Evolutionary conservation across 2,797 vertebrate genomes (phyloP).

Genomic region (Lithobates sylvaticus): DNA sequence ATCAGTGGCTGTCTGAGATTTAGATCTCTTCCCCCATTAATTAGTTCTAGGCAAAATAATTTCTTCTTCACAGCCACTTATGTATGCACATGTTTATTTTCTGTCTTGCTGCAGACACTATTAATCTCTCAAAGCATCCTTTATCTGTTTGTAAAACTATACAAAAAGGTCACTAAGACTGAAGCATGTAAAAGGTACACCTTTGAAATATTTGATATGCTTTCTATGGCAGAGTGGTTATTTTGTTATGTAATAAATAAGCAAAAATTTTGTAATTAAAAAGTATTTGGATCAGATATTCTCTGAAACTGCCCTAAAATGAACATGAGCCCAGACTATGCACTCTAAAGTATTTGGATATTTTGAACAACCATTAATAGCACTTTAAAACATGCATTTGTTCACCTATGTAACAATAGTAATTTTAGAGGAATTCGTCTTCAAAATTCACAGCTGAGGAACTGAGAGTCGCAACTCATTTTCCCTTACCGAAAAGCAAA

Average conservation of each 20-base stretch:
- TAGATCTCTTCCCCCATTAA: constrained; percentile 62
- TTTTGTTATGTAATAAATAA: background rate
- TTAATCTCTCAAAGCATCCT: background rate
- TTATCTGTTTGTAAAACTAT: background rate
- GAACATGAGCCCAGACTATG: no score
- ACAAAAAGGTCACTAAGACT: background rate
- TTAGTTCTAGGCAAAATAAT: constrained; percentile 57
- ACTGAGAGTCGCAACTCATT: no score
- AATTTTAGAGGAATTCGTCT: no score
- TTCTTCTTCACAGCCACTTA: constrained; percentile 51
- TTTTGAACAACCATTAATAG: no score
- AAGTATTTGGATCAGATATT: no score
- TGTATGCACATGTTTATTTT: constrained; percentile 54
- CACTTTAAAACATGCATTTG: no score
- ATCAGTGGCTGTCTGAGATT: constrained; percentile 54
- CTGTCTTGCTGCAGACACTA: constrained; percentile 29
- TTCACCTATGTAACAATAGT: no score
- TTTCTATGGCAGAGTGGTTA: background rate
- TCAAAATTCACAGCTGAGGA: no score
- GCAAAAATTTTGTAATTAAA: background rate
- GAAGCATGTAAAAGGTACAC: background rate
- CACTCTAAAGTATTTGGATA: no score
- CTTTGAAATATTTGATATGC: background rate
- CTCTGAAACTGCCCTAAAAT: no score
- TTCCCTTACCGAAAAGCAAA: no score